A percentile compares a stretch with the other conserved stretches of the same genome.
phyloP scores from a whole-genome alignment of 1,140 invertebrate genomes.

The Eumeta japonica region DNA sequence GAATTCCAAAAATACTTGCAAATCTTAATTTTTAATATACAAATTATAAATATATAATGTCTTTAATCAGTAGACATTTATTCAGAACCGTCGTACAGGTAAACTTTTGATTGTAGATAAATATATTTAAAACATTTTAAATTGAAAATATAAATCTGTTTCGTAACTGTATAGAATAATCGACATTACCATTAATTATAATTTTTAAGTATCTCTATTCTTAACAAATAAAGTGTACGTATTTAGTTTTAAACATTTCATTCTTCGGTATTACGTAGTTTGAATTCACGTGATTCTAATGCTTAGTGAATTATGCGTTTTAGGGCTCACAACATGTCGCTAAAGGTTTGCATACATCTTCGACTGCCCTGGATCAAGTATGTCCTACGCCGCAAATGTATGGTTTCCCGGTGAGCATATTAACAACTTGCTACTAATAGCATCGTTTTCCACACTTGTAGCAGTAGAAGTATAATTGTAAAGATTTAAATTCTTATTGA shows the following conservation, averaged over 20 bases:
- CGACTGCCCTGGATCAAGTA: constrained; percentile 46
- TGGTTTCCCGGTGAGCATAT: constrained; percentile 47
- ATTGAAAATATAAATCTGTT: constrained; percentile 19
- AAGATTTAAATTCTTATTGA: no score
- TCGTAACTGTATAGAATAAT: no score
- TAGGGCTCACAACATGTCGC: constrained; percentile 42
- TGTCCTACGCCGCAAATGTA: constrained; percentile 36
- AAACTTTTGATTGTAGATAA: constrained; percentile 1
- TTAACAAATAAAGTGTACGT: constrained; percentile 3
- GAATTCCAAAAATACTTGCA: no score
- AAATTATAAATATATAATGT: no score
- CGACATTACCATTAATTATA: no score
- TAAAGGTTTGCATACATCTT: constrained; percentile 43
- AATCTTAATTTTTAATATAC: no score
- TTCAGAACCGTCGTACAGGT: constrained; percentile 41
- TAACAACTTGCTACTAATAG: constrained; percentile 42
- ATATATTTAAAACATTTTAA: constrained; percentile 3
- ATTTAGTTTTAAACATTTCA: constrained; percentile 1
- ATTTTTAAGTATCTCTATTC: no score
- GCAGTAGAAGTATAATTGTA: no score
- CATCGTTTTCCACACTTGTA: no score
- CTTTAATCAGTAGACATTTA: constrained; percentile 38
- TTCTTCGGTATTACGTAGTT: not conserved
- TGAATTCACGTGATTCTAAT: constrained; percentile 8
- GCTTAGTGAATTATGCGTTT: constrained; percentile 9